These are phyloP conservation scores for Autographa pulchrina DNA, from an alignment of 2,888 invertebrate genomes.

Conservation along the genomic window DNA sequence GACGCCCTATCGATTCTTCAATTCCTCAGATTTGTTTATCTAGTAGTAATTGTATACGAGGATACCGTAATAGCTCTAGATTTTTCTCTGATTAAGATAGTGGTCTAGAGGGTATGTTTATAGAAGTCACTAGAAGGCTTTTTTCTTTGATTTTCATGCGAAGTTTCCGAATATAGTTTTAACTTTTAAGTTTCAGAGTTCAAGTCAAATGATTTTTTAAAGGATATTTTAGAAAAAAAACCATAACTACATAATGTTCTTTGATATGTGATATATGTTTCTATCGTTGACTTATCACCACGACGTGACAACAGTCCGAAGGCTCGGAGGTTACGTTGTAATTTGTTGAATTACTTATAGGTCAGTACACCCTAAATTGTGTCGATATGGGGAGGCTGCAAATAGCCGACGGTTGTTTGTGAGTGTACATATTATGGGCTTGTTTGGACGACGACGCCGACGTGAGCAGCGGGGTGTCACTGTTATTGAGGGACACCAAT, in stretches of 20 bases:
- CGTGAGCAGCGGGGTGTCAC: slow-evolving; percentile 61
- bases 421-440: slow-evolving; percentile 58
- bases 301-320: background rate
- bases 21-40: background rate
- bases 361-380: slow-evolving; percentile 50
- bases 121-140: background rate
- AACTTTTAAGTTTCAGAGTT: no score
- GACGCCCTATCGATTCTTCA: slow-evolving; percentile 35
- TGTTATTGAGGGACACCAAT: slow-evolving; percentile 45
- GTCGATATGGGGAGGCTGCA: slow-evolving; percentile 50
- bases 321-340: slow-evolving; percentile 29
- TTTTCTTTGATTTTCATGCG: background rate
- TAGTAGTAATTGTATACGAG: background rate
- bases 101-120: background rate
- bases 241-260: background rate
- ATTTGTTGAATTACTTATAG: slow-evolving; percentile 56
- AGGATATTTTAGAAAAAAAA: no score
- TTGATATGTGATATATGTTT: background rate
- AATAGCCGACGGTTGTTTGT: slow-evolving; percentile 69
- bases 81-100: background rate
- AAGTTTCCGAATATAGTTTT: no score
- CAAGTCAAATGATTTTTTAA: no score
- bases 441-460: slow-evolving; percentile 51
- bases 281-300: slow-evolving; percentile 1
- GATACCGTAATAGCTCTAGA: background rate